Conservation (phyloP, 2,888 invertebrate species). For the Metopia argyrocephala region DNA sequence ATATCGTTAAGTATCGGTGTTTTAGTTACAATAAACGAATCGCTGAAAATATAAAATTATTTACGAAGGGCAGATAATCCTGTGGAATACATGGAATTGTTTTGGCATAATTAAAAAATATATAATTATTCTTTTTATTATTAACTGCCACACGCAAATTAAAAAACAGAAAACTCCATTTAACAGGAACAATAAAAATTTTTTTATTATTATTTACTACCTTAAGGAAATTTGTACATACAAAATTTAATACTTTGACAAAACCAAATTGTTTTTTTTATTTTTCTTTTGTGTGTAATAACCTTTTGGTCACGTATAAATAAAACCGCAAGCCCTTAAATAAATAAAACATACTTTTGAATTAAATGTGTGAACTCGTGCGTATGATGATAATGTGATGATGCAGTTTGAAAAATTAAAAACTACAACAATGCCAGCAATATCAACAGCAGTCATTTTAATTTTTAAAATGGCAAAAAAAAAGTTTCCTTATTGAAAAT, state of each 20-base stretch:
- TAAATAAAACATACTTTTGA: constrained; percentile 8
- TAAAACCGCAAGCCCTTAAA: constrained; percentile 36
- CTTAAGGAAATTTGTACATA: constrained; percentile 27
- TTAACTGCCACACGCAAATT: not conserved
- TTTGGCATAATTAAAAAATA: too few relatives aligned
- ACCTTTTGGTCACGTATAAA: constrained; percentile 37
- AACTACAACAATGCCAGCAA: too few relatives aligned
- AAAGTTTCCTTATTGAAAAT: constrained; percentile 34
- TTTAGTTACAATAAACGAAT: too few relatives aligned
- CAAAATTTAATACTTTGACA: constrained; percentile 8
- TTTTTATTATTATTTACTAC: constrained; percentile 31
- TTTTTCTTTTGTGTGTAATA: not conserved
- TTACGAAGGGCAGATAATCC: too few relatives aligned
- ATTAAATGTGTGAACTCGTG: not conserved
- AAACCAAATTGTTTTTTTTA: not conserved
- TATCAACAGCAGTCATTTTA: not conserved
- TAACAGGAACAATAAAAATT: constrained; percentile 2
- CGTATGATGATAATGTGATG: not conserved
- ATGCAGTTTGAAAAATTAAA: not conserved
- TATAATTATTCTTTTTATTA: too few relatives aligned
- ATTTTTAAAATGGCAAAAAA: not conserved
- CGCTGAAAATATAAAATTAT: too few relatives aligned
- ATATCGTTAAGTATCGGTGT: too few relatives aligned
- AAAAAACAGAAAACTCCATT: not conserved
- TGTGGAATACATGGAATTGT: too few relatives aligned